Percentiles rank a stretch among this genome's conserved stretches.
These are phyloP conservation scores for Pseudonaja textilis DNA, from an alignment of 2,113 vertebrate species.

Conservation along the genomic window DNA sequence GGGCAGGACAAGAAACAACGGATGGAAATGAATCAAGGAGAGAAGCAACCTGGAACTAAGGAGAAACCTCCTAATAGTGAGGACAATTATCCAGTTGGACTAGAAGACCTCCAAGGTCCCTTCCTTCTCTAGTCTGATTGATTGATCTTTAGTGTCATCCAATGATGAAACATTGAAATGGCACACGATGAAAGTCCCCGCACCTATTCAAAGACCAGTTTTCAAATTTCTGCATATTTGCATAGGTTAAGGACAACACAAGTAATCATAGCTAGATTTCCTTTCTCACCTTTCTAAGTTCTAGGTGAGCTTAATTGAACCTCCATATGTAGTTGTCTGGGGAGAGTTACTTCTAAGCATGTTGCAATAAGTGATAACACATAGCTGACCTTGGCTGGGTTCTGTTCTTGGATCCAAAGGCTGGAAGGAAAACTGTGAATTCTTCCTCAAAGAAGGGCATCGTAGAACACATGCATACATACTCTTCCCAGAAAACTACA, in stretches of 20 bases:
- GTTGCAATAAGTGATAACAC: neutral
- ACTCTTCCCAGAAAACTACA: neutral
- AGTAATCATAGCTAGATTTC: neutral
- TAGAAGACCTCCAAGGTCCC: no score
- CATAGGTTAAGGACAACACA: neutral
- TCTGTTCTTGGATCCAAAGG: neutral
- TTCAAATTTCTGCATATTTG: conserved; percentile 8
- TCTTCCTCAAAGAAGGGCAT: neutral
- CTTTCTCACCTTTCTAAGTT: neutral
- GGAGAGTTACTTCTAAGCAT: neutral
- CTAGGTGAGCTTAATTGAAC: neutral
- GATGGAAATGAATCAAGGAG: no score
- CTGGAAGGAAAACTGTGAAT: neutral
- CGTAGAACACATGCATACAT: neutral
- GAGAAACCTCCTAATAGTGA: no score
- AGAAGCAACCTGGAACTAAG: no score
- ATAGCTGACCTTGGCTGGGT: neutral
- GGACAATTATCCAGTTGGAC: no score
- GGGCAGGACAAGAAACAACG: no score
- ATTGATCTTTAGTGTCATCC: neutral
- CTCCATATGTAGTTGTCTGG: neutral
- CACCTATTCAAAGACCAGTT: neutral
- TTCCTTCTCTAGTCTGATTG: no score
- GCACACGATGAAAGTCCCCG: neutral
- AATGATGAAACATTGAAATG: neutral